Evolutionary conservation across 2,888 invertebrate species (phyloP).

Genomic region (Dendrolimus houi): DNA sequence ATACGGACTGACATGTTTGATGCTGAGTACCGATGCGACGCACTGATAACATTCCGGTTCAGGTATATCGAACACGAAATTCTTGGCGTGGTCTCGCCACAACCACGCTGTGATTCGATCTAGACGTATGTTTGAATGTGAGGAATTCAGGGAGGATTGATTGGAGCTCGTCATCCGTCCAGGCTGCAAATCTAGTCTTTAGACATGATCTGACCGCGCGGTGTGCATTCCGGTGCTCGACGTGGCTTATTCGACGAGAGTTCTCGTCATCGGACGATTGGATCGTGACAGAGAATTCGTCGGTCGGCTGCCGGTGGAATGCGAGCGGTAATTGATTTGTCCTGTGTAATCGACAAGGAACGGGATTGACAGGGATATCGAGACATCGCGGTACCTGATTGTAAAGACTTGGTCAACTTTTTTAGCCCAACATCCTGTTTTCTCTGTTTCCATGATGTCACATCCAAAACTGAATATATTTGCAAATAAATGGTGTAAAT

Average conservation of each 20-base stretch:
- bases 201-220: constrained; percentile 35
- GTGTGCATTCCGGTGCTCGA: constrained; percentile 48
- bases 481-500: too few relatives aligned
- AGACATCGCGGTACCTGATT: constrained; percentile 38
- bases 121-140: constrained; percentile 54
- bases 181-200: constrained; percentile 47
- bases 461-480: too few relatives aligned
- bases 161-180: constrained; percentile 57
- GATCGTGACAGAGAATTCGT: constrained; percentile 71
- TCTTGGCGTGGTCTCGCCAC: constrained; percentile 46
- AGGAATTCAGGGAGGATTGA: constrained; percentile 62
- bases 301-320: constrained; percentile 62
- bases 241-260: constrained; percentile 48
- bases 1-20: constrained; percentile 52
- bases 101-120: constrained; percentile 28
- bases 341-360: constrained; percentile 61
- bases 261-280: constrained; percentile 57
- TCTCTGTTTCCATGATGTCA: too few relatives aligned
- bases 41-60: constrained; percentile 69
- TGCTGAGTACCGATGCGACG: constrained; percentile 56
- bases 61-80: constrained; percentile 61
- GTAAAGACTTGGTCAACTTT: constrained; percentile 6
- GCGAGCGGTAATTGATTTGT: constrained; percentile 72
- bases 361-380: constrained; percentile 62
- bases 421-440: too few relatives aligned